These are phyloP conservation scores for Platyscapa corneri DNA, from an alignment of 1,140 invertebrate species.

Conservation along the genomic window DNA sequence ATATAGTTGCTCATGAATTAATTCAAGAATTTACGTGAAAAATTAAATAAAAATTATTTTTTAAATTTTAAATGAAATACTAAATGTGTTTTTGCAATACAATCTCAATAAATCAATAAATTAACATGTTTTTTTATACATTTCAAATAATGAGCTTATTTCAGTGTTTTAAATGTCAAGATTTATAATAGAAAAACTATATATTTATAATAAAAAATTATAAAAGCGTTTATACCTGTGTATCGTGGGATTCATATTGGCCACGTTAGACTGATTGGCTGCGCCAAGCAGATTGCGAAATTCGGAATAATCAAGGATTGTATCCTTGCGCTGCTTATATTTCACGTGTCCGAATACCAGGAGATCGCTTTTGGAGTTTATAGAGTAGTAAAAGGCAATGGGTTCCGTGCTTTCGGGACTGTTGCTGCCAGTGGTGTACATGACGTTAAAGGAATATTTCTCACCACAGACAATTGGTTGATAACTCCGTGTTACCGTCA, in stretches of 20 bases:
- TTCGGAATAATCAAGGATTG: conserved; percentile 67
- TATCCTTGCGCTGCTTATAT: conserved; percentile 66
- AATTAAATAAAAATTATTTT: too few relatives aligned
- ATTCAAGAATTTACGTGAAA: too few relatives aligned
- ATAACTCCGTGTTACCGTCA: conserved; percentile 67
- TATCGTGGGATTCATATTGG: conserved; percentile 49
- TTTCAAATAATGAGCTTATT: too few relatives aligned
- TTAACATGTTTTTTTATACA: too few relatives aligned
- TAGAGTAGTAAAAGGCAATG: conserved; percentile 70
- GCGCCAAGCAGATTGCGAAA: conserved; percentile 68
- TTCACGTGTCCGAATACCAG: conserved; percentile 69
- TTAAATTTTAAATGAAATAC: too few relatives aligned
- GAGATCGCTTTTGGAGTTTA: conserved; percentile 69
- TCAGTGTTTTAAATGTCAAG: too few relatives aligned
- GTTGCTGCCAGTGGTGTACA: conserved; percentile 63
- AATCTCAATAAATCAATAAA: too few relatives aligned
- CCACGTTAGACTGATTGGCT: background rate
- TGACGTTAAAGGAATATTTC: conserved; percentile 71
- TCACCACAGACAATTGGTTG: conserved; percentile 69
- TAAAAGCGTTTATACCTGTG: conserved; percentile 58
- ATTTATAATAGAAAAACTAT: too few relatives aligned
- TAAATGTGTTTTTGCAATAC: too few relatives aligned
- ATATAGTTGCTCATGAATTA: too few relatives aligned
- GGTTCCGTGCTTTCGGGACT: conserved; percentile 55
- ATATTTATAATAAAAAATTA: background rate